Base-by-base conservation (phyloP, 2,797 vertebrate genomes). In the Hippopotamyrus pictus region DNA sequence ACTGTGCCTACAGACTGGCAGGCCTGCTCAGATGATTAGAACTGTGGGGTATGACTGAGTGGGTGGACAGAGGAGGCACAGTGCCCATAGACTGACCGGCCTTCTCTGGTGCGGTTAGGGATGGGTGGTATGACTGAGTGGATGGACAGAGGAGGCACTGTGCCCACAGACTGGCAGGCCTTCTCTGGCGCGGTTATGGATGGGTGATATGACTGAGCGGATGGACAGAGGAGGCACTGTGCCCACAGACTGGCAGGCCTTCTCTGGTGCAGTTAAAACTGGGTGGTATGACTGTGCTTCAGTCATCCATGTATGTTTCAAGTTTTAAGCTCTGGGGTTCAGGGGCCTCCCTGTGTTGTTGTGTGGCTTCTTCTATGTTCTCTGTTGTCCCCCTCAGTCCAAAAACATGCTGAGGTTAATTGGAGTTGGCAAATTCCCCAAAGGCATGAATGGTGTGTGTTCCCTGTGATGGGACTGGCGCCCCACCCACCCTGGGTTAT, bases 51-150 rank as follows among this genome's bases (percentile, higher is more conserved):
- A 11, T 50, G 0, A 50, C 48, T 50, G 9, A 3, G 50, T 51
- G 50, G 50, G 3, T 51, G 3, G 3, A 14, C 11, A 51, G 12
- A 3, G 48, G 11, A 50, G 48, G 48, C 48, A 50, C 48, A 11
- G 9, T 50, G 48, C 9, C 0, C 0, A 50, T 2, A 50, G 48
- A 50, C 11, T 1, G 0, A 11, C 2, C 11, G 48, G 48, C 48
- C 11, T 50, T 0, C 48, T 50, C 48, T 0, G 11, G 0, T 44
- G 41, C 0, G 0, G 1, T 44, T 5, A 4, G 41, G 5, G 41
- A n/a, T 44, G 41, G 41, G 41, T 44, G 41, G 41, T 41, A 41
- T 41, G 37, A 41, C 37, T 41, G 3, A 3, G 37, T 41, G 37
- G 37, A 41, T 41, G 37, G 37, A 41, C 3, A 41, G 37, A 4